A percentile compares a stretch with the other conserved stretches of the same genome.
These are phyloP conservation scores for Ginglymostoma cirratum DNA, from an alignment of 2,113 vertebrate genomes.

Conservation along the genomic window DNA sequence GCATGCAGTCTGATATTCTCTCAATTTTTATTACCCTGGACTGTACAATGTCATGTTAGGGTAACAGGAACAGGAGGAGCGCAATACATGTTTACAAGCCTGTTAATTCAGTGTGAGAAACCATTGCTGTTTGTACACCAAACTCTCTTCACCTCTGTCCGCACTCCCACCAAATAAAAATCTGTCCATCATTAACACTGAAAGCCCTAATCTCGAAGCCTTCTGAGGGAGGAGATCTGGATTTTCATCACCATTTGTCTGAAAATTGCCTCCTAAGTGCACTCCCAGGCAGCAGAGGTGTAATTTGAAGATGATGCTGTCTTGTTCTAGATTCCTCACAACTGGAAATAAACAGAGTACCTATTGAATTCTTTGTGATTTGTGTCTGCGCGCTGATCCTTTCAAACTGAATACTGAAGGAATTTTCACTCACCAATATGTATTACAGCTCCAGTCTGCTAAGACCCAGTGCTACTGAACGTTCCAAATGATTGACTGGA, in stretches of 20 bases:
- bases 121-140: not conserved
- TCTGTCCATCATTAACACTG: not conserved
- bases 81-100: not conserved
- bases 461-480: not conserved
- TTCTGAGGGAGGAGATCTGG: not conserved
- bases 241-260: not conserved
- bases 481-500: not conserved
- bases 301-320: not conserved
- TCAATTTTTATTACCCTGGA: not conserved
- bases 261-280: not conserved
- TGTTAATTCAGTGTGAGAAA: not conserved
- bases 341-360: not conserved
- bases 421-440: not conserved
- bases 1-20: not conserved
- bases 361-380: not conserved
- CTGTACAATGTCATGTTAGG: not conserved
- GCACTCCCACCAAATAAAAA: not conserved
- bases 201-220: not conserved
- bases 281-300: not conserved
- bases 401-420: not conserved
- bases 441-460: not conserved
- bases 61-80: not conserved
- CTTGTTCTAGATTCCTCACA: not conserved
- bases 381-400: not conserved
- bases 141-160: not conserved